phyloP scores from a whole-genome alignment of 1,140 invertebrate genomes.

The Brachionus rubens region DNA sequence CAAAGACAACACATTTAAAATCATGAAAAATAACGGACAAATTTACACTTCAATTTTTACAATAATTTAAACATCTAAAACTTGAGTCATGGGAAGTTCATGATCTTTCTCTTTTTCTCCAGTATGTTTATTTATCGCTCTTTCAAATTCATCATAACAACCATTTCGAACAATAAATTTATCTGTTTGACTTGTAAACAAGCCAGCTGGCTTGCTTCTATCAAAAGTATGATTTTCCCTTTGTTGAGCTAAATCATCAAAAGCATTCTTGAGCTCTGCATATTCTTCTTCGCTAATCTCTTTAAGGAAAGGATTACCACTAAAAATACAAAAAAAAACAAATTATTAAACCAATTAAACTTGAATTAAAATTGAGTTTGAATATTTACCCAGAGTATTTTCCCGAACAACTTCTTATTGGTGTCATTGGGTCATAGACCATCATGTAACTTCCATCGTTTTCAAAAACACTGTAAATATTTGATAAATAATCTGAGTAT shows the following conservation, averaged over 20 bases:
- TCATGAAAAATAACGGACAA: too few species aligned
- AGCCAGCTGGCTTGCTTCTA: neutral
- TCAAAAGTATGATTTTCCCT: slow-evolving; percentile 37
- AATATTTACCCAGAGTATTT: slow-evolving; percentile 20
- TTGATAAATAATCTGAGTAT: slow-evolving; percentile 20
- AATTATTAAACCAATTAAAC: neutral
- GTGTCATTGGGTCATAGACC: slow-evolving; percentile 15
- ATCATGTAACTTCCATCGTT: neutral
- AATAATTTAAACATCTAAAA: too few species aligned
- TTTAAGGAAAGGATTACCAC: slow-evolving; percentile 1
- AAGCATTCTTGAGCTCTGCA: neutral
- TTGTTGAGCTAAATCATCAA: neutral
- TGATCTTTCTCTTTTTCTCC: too few species aligned
- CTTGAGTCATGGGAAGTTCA: too few species aligned
- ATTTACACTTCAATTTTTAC: too few species aligned
- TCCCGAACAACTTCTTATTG: slow-evolving; percentile 21
- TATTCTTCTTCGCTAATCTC: slow-evolving; percentile 22
- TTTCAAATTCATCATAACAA: slow-evolving; percentile 18
- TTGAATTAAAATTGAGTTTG: neutral
- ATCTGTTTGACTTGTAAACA: slow-evolving; percentile 9
- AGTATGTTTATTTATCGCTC: neutral
- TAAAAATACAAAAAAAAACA: neutral
- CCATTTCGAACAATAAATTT: slow-evolving; percentile 25
- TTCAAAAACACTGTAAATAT: slow-evolving; percentile 10
- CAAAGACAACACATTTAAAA: too few species aligned